Conservation (phyloP, 2,113 vertebrate genomes). For the Marmota flaviventris region DNA sequence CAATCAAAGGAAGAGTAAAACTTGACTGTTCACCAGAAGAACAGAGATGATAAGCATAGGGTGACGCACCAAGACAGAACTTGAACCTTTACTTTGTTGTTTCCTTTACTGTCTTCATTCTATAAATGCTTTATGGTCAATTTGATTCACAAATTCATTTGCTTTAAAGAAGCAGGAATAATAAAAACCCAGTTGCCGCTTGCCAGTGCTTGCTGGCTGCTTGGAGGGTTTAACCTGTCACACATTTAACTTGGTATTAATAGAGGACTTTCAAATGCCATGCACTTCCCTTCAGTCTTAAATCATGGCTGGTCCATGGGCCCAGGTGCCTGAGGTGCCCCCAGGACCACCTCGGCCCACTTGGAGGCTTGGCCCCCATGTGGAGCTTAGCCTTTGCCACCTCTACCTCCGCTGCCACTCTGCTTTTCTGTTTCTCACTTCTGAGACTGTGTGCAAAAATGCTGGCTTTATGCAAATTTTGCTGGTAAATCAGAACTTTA, state of each 20-base stretch:
- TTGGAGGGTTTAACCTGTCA: background rate
- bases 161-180: slow-evolving; percentile 26
- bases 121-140: background rate
- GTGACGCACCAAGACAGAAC: background rate
- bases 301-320: background rate
- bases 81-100: background rate
- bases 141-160: slow-evolving; percentile 14
- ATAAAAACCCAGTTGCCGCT: background rate
- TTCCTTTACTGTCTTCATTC: background rate
- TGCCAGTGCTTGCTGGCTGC: background rate
- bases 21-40: background rate
- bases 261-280: background rate
- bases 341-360: background rate
- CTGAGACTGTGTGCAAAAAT: background rate
- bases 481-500: background rate
- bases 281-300: background rate
- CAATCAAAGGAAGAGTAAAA: background rate
- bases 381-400: background rate
- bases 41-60: background rate
- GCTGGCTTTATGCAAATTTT: background rate
- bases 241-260: background rate
- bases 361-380: background rate
- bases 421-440: background rate
- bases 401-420: too few relatives aligned
- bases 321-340: too few relatives aligned